These are phyloP conservation scores for Criorhina ranunculi DNA, from an alignment of 2,888 invertebrate genomes.

Conservation along the genomic window DNA sequence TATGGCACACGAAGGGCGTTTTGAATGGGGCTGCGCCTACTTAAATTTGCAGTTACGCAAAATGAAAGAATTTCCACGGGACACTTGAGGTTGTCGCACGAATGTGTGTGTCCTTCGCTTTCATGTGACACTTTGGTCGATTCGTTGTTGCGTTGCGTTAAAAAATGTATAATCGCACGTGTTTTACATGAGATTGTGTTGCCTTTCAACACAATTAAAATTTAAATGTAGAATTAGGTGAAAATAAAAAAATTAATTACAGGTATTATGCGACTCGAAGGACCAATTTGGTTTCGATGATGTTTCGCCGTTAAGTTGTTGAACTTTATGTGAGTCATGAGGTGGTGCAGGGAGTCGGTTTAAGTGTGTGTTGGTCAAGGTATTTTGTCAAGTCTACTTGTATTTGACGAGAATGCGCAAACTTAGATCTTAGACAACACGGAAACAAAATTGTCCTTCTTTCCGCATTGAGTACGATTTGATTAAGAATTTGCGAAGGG, in stretches of 20 bases:
- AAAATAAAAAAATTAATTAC: neutral
- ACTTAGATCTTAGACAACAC: too few relatives aligned
- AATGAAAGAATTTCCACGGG: conserved; percentile 52
- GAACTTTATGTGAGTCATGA: neutral
- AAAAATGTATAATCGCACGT: conserved; percentile 53
- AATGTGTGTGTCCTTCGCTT: conserved; percentile 54
- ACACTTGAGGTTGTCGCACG: conserved; percentile 42
- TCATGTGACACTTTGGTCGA: conserved; percentile 32
- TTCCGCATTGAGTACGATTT: too few relatives aligned
- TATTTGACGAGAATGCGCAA: too few relatives aligned
- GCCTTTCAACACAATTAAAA: conserved; percentile 13
- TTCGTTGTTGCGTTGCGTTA: conserved; percentile 35
- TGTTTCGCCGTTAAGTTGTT: neutral
- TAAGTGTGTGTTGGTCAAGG: too few relatives aligned
- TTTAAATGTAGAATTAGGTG: neutral
- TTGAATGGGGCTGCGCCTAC: conserved; percentile 54
- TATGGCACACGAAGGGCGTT: conserved; percentile 60
- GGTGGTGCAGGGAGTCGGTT: too few relatives aligned
- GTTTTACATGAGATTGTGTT: conserved; percentile 1
- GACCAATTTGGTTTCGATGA: conserved; percentile 7
- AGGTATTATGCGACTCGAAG: conserved; percentile 15
- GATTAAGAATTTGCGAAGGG: too few relatives aligned
- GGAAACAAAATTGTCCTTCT: too few relatives aligned
- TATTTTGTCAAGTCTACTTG: too few relatives aligned
- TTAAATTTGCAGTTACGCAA: conserved; percentile 64